Evolutionary conservation across 2,888 invertebrate species (phyloP).

Genomic region (Dicycla oo): DNA sequence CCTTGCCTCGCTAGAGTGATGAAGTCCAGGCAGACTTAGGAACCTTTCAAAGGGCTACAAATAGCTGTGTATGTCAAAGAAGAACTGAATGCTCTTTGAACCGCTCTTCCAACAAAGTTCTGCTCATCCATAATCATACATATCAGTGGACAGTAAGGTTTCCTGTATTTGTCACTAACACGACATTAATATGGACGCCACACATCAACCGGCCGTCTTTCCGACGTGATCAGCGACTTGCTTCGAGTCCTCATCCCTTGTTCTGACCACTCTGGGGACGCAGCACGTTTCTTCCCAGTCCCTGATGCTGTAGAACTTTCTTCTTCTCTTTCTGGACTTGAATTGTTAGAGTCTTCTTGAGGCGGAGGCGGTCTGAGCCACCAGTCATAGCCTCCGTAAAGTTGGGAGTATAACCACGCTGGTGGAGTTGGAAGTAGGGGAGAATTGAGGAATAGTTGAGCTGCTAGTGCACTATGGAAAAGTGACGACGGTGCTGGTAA

Average conservation of each 20-base stretch:
- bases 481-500: conserved; percentile 86
- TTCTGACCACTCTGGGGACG: conserved; percentile 89
- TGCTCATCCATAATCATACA: conserved; percentile 38
- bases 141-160: conserved; percentile 45
- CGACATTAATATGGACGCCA: conserved; percentile 93
- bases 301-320: conserved; percentile 82
- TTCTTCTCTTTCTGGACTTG: conserved; percentile 86
- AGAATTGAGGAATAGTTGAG: conserved; percentile 93
- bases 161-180: conserved; percentile 37
- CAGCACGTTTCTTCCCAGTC: conserved; percentile 87
- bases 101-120: neutral
- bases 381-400: conserved; percentile 93
- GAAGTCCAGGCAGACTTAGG: neutral
- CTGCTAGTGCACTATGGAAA: conserved; percentile 90
- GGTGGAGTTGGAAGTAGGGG: conserved; percentile 94
- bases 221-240: conserved; percentile 84
- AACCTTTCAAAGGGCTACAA: neutral
- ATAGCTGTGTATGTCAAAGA: neutral
- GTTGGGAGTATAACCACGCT: conserved; percentile 94
- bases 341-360: conserved; percentile 84
- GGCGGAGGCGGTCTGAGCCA: conserved; percentile 90
- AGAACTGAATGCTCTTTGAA: neutral
- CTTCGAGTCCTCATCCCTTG: conserved; percentile 85
- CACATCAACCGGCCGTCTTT: conserved; percentile 92
- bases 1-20: neutral